phyloP scores from a whole-genome alignment of 2,113 vertebrate genomes.

The Microcebus murinus region DNA sequence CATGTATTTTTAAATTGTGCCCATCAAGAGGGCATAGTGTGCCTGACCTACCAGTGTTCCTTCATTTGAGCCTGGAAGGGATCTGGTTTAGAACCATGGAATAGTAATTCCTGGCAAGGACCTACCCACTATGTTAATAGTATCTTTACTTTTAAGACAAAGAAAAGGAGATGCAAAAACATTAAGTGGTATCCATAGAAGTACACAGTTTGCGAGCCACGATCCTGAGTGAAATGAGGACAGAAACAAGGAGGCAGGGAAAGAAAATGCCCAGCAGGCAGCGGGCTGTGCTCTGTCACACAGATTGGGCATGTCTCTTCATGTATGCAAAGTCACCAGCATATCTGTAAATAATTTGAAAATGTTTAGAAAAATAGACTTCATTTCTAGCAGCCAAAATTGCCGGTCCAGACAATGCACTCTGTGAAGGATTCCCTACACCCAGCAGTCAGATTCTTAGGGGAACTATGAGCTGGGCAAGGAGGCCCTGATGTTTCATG shows the following conservation, averaged over 20 bases:
- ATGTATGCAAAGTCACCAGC: not conserved
- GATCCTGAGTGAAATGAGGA: not conserved
- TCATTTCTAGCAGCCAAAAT: not conserved
- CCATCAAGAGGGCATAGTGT: not conserved
- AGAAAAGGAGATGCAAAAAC: not conserved
- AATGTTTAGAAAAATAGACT: not conserved
- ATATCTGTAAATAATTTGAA: not conserved
- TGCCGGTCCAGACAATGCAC: not conserved
- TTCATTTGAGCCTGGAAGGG: not conserved
- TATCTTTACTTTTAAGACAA: not conserved
- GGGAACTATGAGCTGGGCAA: not conserved
- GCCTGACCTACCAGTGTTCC: not conserved
- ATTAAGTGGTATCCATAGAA: not conserved
- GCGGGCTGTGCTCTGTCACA: not conserved
- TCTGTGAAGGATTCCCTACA: not conserved
- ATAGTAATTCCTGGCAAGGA: not conserved
- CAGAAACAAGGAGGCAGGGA: not conserved
- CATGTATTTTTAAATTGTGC: not conserved
- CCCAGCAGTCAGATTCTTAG: not conserved
- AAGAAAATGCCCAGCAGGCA: not conserved
- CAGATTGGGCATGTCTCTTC: not conserved
- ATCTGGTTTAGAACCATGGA: not conserved
- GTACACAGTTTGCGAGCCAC: not conserved
- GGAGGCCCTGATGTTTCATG: not conserved
- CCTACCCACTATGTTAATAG: not conserved